Evolutionary conservation across 2,113 vertebrate genomes (phyloP), one percentile per base, ranked within the genome.

Genomic region (Motacilla alba): DNA sequence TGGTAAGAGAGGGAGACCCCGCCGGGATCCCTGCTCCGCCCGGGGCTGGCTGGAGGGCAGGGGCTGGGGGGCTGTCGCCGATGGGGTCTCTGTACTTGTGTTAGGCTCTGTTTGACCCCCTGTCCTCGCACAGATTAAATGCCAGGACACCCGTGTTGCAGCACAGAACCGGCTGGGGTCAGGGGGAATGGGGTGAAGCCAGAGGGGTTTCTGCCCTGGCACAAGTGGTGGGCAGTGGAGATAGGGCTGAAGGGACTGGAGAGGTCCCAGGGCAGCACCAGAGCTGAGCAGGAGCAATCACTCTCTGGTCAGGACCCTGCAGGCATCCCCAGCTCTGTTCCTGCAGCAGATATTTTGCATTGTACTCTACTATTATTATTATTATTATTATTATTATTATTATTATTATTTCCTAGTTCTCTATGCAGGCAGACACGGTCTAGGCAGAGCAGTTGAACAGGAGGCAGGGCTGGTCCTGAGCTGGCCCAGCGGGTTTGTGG

Each of bases 1-100:
- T 99, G 99, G 99, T 99, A 98, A 98, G 98, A 94, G 37, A 4
- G 13, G 13, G 1, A 15, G n/a, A 24, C 5, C 3, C 19, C 5
- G 0, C n/a, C 14, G 52, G 37, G 44, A 59, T 9, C 5, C 24
- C 23, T 9, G 7, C 19, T 55, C 11, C 47, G 0, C 2, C 8
- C 4, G 23, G 9, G 47, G 13, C 3, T 14, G 59, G n/a, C 37
- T 37, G 64, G 50, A 67, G 55, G 41, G 44, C 47, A 43, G 53
- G 35, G 18, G 9, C 13, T 0, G 2, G n/a, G 41, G 15, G 17
- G 9, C 6, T 41, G 30, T 26, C 4, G 1, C 4, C 0, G 24
- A 35, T 15, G 5, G 31, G 15, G 10, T 69, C 28, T 69, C 37
- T 27, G 33, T 30, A 3, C 5, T 64, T 30, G 10, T 44, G 15